Conservation (phyloP, 2,113 vertebrate genomes). For the Labeo rohita region DNA sequence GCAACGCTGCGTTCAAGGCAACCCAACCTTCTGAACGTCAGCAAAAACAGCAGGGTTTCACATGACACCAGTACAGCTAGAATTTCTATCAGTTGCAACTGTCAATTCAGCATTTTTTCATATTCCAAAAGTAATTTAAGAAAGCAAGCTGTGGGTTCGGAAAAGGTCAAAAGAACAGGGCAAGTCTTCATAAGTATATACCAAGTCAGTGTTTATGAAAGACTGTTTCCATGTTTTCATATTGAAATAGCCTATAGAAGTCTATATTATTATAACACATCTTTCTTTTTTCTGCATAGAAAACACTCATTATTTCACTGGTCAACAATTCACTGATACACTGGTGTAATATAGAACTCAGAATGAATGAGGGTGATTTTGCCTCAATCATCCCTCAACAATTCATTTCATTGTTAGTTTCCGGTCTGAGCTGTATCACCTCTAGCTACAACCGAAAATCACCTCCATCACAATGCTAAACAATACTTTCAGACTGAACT, state of each 20-base stretch:
- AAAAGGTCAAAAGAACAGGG: conserved; percentile 34
- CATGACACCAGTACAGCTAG: conserved; percentile 18
- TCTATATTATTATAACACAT: background rate
- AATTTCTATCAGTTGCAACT: conserved; percentile 31
- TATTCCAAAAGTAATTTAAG: background rate
- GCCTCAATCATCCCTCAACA: no score
- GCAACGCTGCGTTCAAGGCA: background rate
- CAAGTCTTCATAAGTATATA: background rate
- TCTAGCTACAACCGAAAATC: no score
- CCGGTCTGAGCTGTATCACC: no score
- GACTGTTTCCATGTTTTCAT: background rate
- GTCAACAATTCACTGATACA: no score
- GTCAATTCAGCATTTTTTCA: conserved; percentile 29
- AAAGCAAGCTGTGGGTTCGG: background rate
- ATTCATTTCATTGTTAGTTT: no score
- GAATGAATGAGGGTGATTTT: no score
- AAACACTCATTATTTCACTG: no score
- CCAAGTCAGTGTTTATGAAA: background rate
- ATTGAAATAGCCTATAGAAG: background rate
- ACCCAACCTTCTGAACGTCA: conserved; percentile 23
- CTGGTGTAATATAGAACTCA: no score
- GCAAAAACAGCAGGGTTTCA: conserved; percentile 16
- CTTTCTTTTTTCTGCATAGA: background rate
- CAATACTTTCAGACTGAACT: no score
- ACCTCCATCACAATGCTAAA: no score